These are phyloP conservation scores for Coreoperca whiteheadi DNA, from an alignment of 2,113 vertebrate genomes.

Conservation along the genomic window DNA sequence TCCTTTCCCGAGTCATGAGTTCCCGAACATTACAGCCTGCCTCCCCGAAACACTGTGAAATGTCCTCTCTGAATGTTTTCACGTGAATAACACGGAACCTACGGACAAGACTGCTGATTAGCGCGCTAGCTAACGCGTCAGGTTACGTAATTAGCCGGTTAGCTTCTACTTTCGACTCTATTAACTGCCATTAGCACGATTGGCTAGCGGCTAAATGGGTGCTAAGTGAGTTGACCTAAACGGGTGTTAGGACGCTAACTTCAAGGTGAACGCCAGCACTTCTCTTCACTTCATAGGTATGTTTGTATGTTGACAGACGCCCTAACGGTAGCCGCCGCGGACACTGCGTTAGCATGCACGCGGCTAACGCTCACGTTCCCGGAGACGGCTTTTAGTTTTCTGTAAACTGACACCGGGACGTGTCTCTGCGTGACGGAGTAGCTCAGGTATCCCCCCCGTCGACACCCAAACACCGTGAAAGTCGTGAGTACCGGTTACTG, in stretches of 20 bases:
- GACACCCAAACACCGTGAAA: fast-evolving
- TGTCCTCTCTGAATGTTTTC: fast-evolving
- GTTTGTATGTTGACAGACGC: not conserved
- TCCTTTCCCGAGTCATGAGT: constrained; percentile 75
- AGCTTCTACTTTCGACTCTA: constrained; percentile 36
- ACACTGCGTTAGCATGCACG: constrained; percentile 38
- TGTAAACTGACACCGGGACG: not conserved
- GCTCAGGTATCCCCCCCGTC: fast-evolving
- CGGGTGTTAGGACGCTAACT: too few relatives aligned
- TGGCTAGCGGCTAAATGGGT: constrained; percentile 6
- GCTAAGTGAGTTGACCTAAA: not conserved
- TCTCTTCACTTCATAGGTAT: too few relatives aligned
- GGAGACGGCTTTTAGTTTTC: not conserved
- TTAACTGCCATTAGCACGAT: constrained; percentile 30
- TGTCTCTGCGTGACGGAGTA: fast-evolving
- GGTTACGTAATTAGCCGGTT: constrained; percentile 64
- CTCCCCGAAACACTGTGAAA: constrained; percentile 39
- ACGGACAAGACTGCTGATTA: not conserved
- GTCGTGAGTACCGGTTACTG: constrained; percentile 4
- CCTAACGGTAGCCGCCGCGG: not conserved
- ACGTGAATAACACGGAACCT: not conserved
- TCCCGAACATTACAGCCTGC: constrained; percentile 47
- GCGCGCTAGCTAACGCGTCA: not conserved
- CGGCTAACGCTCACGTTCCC: constrained; percentile 58
- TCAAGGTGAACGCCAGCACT: fast-evolving